phyloP scores from a whole-genome alignment of 2,113 vertebrate genomes.

The Pionites leucogaster region DNA sequence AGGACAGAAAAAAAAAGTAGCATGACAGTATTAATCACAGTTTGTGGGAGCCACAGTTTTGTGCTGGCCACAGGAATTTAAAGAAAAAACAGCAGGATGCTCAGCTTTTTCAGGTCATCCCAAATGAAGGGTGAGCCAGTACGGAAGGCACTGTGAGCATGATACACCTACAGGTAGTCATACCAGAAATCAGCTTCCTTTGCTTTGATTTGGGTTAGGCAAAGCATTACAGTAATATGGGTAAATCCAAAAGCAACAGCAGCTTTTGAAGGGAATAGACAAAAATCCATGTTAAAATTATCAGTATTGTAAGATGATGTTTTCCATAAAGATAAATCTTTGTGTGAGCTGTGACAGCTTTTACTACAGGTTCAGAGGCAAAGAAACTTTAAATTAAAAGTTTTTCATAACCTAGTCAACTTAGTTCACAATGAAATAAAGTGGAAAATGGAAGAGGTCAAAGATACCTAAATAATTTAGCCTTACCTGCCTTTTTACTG shows the following conservation, averaged over 20 bases:
- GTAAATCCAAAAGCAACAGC: not conserved
- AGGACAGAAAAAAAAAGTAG: not conserved
- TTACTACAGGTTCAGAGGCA: not conserved
- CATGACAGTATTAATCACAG: not conserved
- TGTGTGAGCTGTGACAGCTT: not conserved
- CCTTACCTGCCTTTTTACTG: not conserved
- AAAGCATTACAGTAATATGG: not conserved
- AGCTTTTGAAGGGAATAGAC: not conserved
- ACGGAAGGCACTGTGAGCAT: not conserved
- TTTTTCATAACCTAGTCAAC: not conserved
- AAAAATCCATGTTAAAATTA: not conserved
- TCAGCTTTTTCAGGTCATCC: not conserved
- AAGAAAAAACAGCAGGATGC: constrained; percentile 6
- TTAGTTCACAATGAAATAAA: not conserved
- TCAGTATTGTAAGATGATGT: not conserved
- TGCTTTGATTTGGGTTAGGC: not conserved
- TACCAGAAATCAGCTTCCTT: not conserved
- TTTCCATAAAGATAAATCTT: not conserved
- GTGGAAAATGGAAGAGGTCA: not conserved
- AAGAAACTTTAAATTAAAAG: not conserved
- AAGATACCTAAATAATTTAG: not conserved
- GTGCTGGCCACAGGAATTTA: not conserved
- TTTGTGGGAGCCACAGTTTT: not conserved
- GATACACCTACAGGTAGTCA: not conserved
- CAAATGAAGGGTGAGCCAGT: not conserved